phyloP scores from a whole-genome alignment of 2,888 invertebrate species.

The Drosophila anomalata region DNA sequence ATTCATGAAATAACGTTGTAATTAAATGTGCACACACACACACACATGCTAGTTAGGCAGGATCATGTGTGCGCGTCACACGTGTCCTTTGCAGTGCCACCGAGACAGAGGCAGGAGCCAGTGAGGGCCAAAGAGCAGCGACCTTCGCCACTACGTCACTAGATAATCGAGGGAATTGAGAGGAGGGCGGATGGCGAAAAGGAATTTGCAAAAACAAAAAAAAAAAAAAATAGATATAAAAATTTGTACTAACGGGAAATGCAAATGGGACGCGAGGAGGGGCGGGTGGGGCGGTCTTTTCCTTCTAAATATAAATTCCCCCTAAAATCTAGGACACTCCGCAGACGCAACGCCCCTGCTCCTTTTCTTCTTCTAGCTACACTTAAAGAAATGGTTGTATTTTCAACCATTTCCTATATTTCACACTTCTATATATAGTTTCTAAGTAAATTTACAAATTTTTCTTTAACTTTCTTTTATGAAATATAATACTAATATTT shows the following conservation, averaged over 20 bases:
- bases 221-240: neutral
- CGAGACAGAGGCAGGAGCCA: neutral
- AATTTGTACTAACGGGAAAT: conserved; percentile 6
- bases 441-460: too few relatives aligned
- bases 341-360: conserved; percentile 18
- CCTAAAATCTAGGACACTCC: conserved; percentile 42
- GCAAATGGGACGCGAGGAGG: conserved; percentile 6
- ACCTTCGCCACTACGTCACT: conserved; percentile 50
- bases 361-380: neutral
- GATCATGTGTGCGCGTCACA: conserved; percentile 55
- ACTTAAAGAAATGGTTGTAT: neutral
- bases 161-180: conserved; percentile 20
- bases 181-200: neutral
- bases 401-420: neutral
- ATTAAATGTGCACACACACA: conserved; percentile 42
- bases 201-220: conserved; percentile 19
- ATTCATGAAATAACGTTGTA: conserved; percentile 50
- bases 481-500: too few relatives aligned
- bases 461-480: too few relatives aligned
- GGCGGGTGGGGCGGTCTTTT: neutral
- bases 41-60: conserved; percentile 3
- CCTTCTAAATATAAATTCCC: conserved; percentile 37
- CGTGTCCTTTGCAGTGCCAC: conserved; percentile 59
- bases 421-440: too few relatives aligned
- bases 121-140: conserved; percentile 16